phyloP scores from a whole-genome alignment of 2,797 vertebrate genomes.

The Chaunax sp. region DNA sequence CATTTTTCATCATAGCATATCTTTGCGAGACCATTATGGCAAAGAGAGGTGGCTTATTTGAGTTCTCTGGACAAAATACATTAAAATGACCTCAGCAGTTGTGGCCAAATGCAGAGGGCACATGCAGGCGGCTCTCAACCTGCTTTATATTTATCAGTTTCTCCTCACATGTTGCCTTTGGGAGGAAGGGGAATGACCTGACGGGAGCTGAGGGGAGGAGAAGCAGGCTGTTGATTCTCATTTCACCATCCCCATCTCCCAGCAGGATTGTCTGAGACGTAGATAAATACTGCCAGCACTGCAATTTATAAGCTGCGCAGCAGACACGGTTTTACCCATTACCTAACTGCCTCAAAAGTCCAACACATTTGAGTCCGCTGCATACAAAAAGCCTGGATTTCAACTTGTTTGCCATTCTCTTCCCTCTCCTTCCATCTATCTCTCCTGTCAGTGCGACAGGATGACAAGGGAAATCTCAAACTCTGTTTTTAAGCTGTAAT shows the following conservation, averaged over 20 bases:
- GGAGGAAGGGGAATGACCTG: conserved; percentile 69
- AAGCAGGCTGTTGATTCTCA: conserved; percentile 80
- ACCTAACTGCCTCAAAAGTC: conserved; percentile 73
- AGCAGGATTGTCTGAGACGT: conserved; percentile 77
- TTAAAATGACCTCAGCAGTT: conserved; percentile 65
- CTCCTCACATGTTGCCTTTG: conserved; percentile 65
- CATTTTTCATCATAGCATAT: conserved; percentile 32
- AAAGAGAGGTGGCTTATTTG: conserved; percentile 25
- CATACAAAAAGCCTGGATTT: conserved; percentile 68
- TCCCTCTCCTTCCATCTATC: conserved; percentile 23
- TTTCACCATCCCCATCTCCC: conserved; percentile 75
- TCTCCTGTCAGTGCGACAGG: conserved; percentile 29
- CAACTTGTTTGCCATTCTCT: conserved; percentile 38
- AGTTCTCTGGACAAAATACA: conserved; percentile 55
- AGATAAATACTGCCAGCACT: conserved; percentile 81
- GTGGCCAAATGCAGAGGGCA: conserved; percentile 52
- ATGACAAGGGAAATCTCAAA: conserved; percentile 21
- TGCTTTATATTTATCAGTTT: conserved; percentile 78
- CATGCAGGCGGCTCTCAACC: conserved; percentile 45
- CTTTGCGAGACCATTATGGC: conserved; percentile 30
- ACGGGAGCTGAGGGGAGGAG: conserved; percentile 67
- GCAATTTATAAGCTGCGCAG: conserved; percentile 78
- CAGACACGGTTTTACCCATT: conserved; percentile 78
- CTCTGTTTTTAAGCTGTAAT: neutral
- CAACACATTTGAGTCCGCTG: conserved; percentile 62